Conservation (phyloP, 2,797 vertebrate species). For the Artibeus jamaicensis region DNA sequence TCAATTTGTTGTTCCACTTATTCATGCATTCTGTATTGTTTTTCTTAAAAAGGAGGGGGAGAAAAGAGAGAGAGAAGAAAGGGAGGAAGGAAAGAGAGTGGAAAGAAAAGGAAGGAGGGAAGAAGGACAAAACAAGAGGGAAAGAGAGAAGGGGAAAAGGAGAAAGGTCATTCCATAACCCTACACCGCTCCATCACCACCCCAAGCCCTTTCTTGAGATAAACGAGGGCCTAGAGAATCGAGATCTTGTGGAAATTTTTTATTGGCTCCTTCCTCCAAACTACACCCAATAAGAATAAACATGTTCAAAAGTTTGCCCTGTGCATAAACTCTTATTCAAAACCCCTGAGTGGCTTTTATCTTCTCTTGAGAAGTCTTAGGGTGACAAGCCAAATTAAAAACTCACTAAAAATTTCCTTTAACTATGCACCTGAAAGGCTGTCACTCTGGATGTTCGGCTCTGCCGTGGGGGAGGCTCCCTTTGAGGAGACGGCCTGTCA, state of each 20-base stretch:
- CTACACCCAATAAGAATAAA: not conserved
- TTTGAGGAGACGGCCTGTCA: not conserved
- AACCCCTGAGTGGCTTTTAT: not conserved
- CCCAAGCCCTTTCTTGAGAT: not conserved
- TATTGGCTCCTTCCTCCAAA: not conserved
- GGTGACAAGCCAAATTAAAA: slow-evolving; percentile 6
- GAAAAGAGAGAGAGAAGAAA: not conserved
- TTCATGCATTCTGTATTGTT: not conserved
- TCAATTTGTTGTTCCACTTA: not conserved
- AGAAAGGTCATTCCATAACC: not conserved
- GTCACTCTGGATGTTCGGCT: not conserved
- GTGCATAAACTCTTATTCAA: not conserved
- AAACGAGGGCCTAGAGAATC: not conserved
- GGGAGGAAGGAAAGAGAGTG: too few relatives aligned
- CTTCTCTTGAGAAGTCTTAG: not conserved
- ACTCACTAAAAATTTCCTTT: not conserved
- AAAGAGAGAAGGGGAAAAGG: too few relatives aligned
- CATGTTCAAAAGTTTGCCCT: not conserved
- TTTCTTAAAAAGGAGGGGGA: not conserved
- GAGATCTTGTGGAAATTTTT: not conserved
- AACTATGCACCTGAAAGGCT: not conserved
- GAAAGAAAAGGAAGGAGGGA: not conserved
- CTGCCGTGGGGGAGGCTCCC: not conserved
- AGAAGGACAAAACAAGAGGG: too few relatives aligned
- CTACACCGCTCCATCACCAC: not conserved